Evolutionary conservation across 1,140 invertebrate genomes (phyloP), one percentile per base, ranked within the genome.

Genomic region (Zaprionus gabonicus): DNA sequence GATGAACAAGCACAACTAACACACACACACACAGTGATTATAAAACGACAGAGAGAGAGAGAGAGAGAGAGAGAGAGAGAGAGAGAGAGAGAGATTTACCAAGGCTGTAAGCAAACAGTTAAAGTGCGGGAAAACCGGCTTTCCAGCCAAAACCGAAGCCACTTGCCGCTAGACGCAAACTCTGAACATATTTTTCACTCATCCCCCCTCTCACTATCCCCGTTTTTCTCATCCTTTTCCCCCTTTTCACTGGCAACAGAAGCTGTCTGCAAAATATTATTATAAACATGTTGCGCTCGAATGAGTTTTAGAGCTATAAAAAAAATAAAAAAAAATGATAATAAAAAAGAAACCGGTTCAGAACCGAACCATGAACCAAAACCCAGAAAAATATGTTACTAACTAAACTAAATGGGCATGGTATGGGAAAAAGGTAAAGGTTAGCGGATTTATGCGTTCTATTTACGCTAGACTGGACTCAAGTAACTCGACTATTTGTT

Each of bases 211-310:
- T 34, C 23, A 31, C 9, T 38, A 3, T 4, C 31, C 46, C 6
- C 1, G 36, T 20, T 31, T 9, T 34, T 25, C 28, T 56, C 38
- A 27, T 17, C 31, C 27, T 12, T 71, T 56, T 58, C n/a, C 41
- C n/a, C n/a, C 41, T 46, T 7, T 64, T 20, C 20, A 36, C 51
- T 56, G 44, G 68, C 67, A 41, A 56, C 73, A 71, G 73, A 64
- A 76, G 73, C 68, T 65, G 41, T 46, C 41, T 46, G 73, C 60
- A 71, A 76, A 74, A 71, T 76, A 71, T 76, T 76, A 76, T 71
- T 71, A 65, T 76, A 71, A 76, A 76, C 69, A 76, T 60, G 68
- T 76, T 76, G 68, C 73, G 68, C 73, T 76, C 69, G 55, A 76
- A 65, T 76, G 55, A 59, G 17, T 55, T 58, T 58, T 63, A 57